phyloP scores from a whole-genome alignment of 1,140 invertebrate genomes.

The Stenopsyche tienmushanensis region DNA sequence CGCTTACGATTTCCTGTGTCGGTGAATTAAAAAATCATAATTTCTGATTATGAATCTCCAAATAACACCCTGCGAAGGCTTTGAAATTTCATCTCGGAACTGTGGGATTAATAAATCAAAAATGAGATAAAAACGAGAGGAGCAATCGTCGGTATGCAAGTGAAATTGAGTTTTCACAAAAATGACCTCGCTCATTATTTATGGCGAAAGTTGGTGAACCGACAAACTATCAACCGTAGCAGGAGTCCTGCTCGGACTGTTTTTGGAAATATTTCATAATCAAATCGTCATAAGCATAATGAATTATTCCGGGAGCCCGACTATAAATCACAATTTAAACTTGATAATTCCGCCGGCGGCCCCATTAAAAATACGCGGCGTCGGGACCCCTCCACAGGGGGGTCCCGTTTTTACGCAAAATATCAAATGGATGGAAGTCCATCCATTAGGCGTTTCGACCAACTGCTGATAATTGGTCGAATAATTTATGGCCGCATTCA shows the following conservation, averaged over 20 bases:
- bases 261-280: conserved; percentile 35
- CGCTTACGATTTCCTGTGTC: too few species aligned
- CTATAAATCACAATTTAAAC: conserved; percentile 33
- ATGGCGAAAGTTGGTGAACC: conserved; percentile 11
- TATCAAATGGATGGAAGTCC: not conserved
- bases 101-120: not conserved
- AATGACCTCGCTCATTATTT: conserved; percentile 13
- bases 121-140: too few species aligned
- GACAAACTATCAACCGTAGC: conserved; percentile 14
- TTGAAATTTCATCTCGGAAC: not conserved
- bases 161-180: not conserved
- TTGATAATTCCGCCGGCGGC: conserved; percentile 31
- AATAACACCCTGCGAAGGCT: not conserved
- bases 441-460: conserved; percentile 9
- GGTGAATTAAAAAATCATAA: not conserved
- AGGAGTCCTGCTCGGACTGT: conserved; percentile 12
- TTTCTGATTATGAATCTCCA: not conserved
- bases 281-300: conserved; percentile 38
- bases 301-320: conserved; percentile 19
- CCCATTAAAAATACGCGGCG: conserved; percentile 34
- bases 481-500: conserved; percentile 8
- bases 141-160: not conserved
- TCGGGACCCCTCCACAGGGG: not conserved
- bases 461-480: conserved; percentile 17
- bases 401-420: too few species aligned